Base-by-base conservation (phyloP, 37 sponge, comb jelly and placozoan species). In the Halichondria panicea region DNA sequence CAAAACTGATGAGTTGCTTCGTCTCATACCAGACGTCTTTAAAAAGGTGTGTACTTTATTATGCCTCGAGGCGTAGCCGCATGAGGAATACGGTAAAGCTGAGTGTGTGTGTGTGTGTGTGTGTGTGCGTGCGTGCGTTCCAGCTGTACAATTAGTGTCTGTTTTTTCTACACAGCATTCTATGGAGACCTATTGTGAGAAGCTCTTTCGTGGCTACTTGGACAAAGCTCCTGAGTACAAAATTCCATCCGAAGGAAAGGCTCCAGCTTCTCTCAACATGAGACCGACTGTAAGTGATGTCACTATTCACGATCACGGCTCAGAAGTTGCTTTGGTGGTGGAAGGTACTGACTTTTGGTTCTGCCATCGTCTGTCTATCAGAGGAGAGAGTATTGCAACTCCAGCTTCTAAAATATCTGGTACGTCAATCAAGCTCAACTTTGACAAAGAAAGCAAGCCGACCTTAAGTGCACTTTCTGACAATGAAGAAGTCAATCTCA, bases 401-500 rank as follows among this genome's bases (percentile, higher is more conserved):
- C 56, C 28, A 38, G 74, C 74, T 34, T 36, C 55, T 30, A 31
- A 76, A 42, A 31, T 58, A 3, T 58, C 38, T 4, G 31, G 74
- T 32, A 53, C 25, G 32, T 74, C 74, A 28, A 74, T 74, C 13
- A 58, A 74, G 59, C 57, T 74, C 74, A 74, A 74, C 42, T 35
- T 35, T 5, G 60, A 40, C 7, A 55, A 39, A 24, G 59, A 74
- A 41, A 74, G 40, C 24, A 44, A 74, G 1, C 6, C 57, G 0
- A 33, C 27, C 8, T n/a, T n/a, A n/a, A n/a, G n/a, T n/a, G n/a
- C n/a, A n/a, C n/a, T n/a, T n/a, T 24, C 36, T n/a, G 40, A 19
- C 33, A 36, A 38, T n/a, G 59, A 56, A n/a, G 57, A 52, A 8
- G 38, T 74, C 1, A 33, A 32, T 15, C 60, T 56, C 57, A 31